phyloP scores from a whole-genome alignment of 30 jellyfish, hydroid and myxozoan genomes.

The Chrysaora quinquecirrha region DNA sequence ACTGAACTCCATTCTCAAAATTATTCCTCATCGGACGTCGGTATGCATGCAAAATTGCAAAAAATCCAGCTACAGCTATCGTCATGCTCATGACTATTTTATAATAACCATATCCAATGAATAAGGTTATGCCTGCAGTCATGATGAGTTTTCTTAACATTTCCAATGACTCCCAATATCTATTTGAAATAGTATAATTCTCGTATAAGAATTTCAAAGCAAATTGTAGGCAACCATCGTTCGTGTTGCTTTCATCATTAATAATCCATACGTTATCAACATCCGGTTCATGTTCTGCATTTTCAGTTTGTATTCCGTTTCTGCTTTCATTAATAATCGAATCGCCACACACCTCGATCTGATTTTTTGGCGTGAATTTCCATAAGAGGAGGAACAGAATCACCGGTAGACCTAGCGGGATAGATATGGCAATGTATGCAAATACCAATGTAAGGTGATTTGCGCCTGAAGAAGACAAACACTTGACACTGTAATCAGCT shows the following conservation, averaged over 20 bases:
- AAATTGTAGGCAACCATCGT: neutral
- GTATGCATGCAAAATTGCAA: neutral
- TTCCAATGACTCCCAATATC: too few relatives aligned
- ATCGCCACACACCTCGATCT: too few relatives aligned
- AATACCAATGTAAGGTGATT: neutral
- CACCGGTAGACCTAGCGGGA: too few relatives aligned
- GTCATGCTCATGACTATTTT: neutral
- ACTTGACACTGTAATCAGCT: too few relatives aligned
- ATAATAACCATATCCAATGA: too few relatives aligned
- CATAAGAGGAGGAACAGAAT: neutral
- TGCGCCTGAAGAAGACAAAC: neutral
- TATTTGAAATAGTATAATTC: too few relatives aligned
- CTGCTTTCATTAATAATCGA: too few relatives aligned
- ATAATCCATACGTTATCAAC: neutral
- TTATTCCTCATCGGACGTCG: neutral
- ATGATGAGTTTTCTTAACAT: slow-evolving; percentile 30
- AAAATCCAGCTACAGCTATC: neutral
- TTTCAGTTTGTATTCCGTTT: too few relatives aligned
- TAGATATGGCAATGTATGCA: too few relatives aligned
- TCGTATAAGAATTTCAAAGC: too few relatives aligned
- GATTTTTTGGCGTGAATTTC: neutral
- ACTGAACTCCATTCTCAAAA: neutral
- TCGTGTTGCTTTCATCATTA: neutral
- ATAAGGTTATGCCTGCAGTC: neutral
- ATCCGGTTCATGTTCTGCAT: too few relatives aligned